A percentile compares a stretch with the other conserved stretches of the same genome.
phyloP scores from a whole-genome alignment of 2,888 invertebrate species.

The Leucophenga montana region DNA sequence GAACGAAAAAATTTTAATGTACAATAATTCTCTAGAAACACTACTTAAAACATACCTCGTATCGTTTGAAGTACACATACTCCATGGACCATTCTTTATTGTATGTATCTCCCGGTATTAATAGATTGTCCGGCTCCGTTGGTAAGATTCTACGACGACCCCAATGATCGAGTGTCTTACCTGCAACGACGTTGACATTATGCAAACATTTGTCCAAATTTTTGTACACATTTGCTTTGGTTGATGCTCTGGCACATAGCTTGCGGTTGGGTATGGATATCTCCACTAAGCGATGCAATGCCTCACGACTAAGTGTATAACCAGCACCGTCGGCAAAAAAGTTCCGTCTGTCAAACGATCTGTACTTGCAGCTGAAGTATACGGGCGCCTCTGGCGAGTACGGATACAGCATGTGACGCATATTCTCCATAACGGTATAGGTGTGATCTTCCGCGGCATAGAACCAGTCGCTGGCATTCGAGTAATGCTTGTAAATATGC shows the following conservation, averaged over 20 bases:
- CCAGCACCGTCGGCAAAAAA: slow-evolving; percentile 95
- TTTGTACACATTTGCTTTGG: slow-evolving; percentile 64
- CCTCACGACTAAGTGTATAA: slow-evolving; percentile 90
- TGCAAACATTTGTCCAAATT: slow-evolving; percentile 82
- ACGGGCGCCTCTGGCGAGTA: slow-evolving; percentile 82
- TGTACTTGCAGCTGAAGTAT: slow-evolving; percentile 93
- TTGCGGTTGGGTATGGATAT: slow-evolving; percentile 80
- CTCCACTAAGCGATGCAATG: slow-evolving; percentile 83
- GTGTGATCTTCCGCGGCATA: slow-evolving; percentile 99
- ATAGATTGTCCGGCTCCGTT: slow-evolving; percentile 91
- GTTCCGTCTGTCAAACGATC: slow-evolving; percentile 79
- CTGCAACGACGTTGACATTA: slow-evolving; percentile 87
- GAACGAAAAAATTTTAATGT: background rate
- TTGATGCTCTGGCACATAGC: slow-evolving; percentile 59
- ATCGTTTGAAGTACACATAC: slow-evolving; percentile 91
- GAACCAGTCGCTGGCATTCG: slow-evolving; percentile 93
- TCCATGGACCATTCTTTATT: slow-evolving; percentile 94
- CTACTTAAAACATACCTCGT: slow-evolving; percentile 75
- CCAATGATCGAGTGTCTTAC: slow-evolving; percentile 88
- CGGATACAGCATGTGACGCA: slow-evolving; percentile 87
- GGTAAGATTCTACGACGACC: slow-evolving; percentile 94
- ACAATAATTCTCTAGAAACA: background rate
- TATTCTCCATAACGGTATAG: slow-evolving; percentile 93
- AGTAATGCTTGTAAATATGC: slow-evolving; percentile 87
- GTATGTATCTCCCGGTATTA: slow-evolving; percentile 86